These are phyloP conservation scores for Lasioglossum oenotherae DNA, from an alignment of 2,888 invertebrate genomes.

Conservation along the genomic window DNA sequence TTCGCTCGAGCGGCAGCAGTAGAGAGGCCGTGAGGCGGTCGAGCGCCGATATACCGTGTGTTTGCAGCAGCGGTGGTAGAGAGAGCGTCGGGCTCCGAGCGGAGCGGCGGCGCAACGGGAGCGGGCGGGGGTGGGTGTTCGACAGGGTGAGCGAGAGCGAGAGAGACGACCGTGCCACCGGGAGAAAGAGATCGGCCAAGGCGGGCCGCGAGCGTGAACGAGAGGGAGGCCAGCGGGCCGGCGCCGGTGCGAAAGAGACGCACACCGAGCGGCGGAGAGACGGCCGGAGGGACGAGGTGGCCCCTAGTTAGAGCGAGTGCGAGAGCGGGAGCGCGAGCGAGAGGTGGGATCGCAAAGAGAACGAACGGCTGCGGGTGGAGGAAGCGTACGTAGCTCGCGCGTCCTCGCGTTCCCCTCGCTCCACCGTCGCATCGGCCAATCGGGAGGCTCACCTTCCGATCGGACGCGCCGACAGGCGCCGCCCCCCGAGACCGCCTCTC, in stretches of 20 bases:
- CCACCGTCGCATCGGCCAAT: conserved; percentile 66
- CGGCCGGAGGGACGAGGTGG: conserved; percentile 18
- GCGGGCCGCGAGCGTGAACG: conserved; percentile 27
- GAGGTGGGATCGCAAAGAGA: conserved; percentile 38
- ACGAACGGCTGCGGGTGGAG: conserved; percentile 65
- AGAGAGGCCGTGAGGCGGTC: conserved; percentile 70
- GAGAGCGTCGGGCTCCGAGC: conserved; percentile 12
- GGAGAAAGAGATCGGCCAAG: conserved; percentile 34
- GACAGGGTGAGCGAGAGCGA: conserved; percentile 26
- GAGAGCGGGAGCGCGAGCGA: conserved; percentile 15
- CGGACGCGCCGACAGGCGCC: conserved; percentile 74
- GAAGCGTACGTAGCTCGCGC: conserved; percentile 68
- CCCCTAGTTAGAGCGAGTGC: neutral
- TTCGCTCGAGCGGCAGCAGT: conserved; percentile 72
- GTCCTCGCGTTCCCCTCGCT: conserved; percentile 72
- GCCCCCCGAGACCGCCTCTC: conserved; percentile 79
- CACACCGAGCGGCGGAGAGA: neutral
- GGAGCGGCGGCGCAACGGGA: conserved; percentile 21
- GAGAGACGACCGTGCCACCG: neutral
- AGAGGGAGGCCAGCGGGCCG: conserved; percentile 19
- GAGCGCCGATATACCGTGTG: conserved; percentile 57
- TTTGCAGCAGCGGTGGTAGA: conserved; percentile 48
- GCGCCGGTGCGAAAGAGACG: conserved; percentile 16
- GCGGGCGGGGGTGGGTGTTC: conserved; percentile 24
- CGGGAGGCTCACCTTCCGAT: conserved; percentile 69